A percentile compares a stretch with the other conserved stretches of the same genome.
Evolutionary conservation across 2,888 invertebrate species (phyloP).

Genomic region (Unio pictorum): DNA sequence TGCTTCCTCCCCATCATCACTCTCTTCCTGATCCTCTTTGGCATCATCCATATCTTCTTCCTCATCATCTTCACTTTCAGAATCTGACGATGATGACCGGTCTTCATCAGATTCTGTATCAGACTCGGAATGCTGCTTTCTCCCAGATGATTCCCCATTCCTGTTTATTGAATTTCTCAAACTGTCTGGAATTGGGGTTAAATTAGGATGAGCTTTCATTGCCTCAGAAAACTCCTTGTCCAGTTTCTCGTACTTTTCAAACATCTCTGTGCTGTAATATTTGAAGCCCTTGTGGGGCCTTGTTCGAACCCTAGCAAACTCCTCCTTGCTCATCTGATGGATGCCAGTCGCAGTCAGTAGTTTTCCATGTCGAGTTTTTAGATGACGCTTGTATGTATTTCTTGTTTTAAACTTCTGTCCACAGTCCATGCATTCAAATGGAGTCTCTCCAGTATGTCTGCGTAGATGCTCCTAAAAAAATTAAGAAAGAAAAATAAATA

Average conservation of each 20-base stretch:
- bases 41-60: constrained; percentile 14
- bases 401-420: constrained; percentile 75
- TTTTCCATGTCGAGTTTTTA: constrained; percentile 76
- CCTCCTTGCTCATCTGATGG: constrained; percentile 72
- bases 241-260: too few species aligned
- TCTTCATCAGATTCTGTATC: too few species aligned
- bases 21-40: constrained; percentile 11
- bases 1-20: constrained; percentile 6
- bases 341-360: constrained; percentile 75
- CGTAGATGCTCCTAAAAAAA: constrained; percentile 73
- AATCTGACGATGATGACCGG: too few species aligned
- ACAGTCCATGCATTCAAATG: constrained; percentile 67
- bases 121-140: too few species aligned
- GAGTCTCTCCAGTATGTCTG: constrained; percentile 73
- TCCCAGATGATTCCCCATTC: too few species aligned
- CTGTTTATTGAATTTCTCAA: too few species aligned
- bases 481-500: constrained; percentile 1
- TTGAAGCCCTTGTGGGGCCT: constrained; percentile 40
- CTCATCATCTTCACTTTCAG: background rate
- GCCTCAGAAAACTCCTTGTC: too few species aligned
- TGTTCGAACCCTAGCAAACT: constrained; percentile 56
- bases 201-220: too few species aligned
- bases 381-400: constrained; percentile 77
- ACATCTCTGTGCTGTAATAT: too few species aligned
- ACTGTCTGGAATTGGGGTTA: too few species aligned